Conservation (phyloP, 2,113 vertebrate genomes). For the Pygoscelis antarcticus region DNA sequence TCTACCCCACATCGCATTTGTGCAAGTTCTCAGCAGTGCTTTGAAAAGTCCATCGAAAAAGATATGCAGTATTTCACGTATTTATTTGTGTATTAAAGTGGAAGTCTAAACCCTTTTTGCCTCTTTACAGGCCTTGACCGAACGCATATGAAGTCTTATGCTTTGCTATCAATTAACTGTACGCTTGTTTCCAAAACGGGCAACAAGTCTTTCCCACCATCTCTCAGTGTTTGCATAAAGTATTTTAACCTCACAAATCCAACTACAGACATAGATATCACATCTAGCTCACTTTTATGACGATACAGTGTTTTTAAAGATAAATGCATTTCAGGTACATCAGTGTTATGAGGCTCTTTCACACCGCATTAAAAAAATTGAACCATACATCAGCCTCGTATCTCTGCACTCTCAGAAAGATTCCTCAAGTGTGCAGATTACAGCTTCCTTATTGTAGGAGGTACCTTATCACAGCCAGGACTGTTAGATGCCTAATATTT, state of each 20-base stretch:
- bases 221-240: background rate
- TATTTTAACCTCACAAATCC: background rate
- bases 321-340: background rate
- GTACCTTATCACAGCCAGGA: background rate
- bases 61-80: accelerated
- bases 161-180: background rate
- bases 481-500: accelerated
- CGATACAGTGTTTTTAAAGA: background rate
- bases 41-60: background rate
- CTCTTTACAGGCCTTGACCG: background rate
- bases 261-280: background rate
- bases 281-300: background rate
- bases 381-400: background rate
- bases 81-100: background rate
- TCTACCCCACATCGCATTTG: background rate
- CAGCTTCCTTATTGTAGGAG: background rate
- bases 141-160: accelerated
- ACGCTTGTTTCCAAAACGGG: background rate
- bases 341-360: background rate
- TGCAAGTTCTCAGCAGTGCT: background rate
- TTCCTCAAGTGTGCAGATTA: background rate
- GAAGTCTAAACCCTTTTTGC: background rate
- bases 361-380: background rate
- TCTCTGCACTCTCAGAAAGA: background rate
- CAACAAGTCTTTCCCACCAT: background rate